Base-by-base conservation (phyloP, 2,888 invertebrate genomes). In the Tolmerus cingulatus region DNA sequence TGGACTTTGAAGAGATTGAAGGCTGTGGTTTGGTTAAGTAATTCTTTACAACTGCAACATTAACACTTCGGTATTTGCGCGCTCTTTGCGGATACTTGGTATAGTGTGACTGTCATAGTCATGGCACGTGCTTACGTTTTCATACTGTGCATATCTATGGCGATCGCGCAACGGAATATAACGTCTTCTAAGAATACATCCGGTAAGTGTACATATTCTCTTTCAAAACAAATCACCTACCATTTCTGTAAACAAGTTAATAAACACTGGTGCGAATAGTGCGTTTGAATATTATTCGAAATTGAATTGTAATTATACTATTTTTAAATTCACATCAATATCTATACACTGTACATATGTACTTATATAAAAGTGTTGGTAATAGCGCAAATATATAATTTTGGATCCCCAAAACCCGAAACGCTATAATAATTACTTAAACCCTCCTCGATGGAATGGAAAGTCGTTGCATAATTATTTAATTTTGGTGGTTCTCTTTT, bases 111-210 rank as follows among this genome's bases (percentile, higher is more conserved):
- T 46, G 7, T 43, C 14, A 40, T 79, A 55, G 87, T 87, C 51
- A 89, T 89, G 89, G 88, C 89, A 85, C 88, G 89, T 34, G 57
- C 88, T 74, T 87, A 86, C 81, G 85, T 89, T 86, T 88, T 89
- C 78, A 82, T 89, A 27, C 85, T 89, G 74, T 89, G 89, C 37
- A 86, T 89, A 5, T 89, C 89, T 81, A 88, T 89, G 87, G 89
- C 87, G 27, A 89, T 89, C 82, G 88, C 89, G 27, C 89, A 89
- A 86, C 84, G 88, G 8, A 88, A 87, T 87, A 86, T 82, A 82
- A 88, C 87, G 74, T 40, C 86, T 57, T 82, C 66, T 27, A 55
- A 85, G 30, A 88, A 84, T 57, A 5, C 27, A 16, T 66, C 88
- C 86, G 87, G 88, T 88, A 37, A 86, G 87, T 88, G 14, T 78